Percentiles rank a stretch among this genome's conserved stretches.
Conservation (phyloP, 2,797 vertebrate genomes). For the Megaceryle alcyon region DNA sequence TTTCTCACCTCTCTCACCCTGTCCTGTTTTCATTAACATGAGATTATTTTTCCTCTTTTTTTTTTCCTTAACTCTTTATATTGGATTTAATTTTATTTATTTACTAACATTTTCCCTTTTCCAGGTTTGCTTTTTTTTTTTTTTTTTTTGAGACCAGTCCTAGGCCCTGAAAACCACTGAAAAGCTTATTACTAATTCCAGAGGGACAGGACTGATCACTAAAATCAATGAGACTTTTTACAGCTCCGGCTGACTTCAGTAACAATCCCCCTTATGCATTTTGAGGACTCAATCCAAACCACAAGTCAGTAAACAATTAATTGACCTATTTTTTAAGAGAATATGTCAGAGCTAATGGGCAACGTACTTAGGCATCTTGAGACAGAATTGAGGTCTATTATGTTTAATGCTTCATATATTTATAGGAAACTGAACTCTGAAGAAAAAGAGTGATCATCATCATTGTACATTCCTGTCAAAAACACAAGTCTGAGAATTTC, state of each 20-base stretch:
- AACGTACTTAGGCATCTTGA: conserved; percentile 45
- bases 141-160: not conserved
- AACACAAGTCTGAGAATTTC: conserved; percentile 35
- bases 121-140: not conserved
- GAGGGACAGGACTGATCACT: not conserved
- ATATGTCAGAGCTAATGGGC: not conserved
- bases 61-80: not conserved
- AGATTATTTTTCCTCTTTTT: not conserved
- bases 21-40: not conserved
- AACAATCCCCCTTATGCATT: not conserved
- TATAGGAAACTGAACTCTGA: conserved; percentile 46
- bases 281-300: not conserved
- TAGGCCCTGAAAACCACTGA: not conserved
- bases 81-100: not conserved
- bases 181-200: not conserved
- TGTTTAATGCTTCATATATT: conserved; percentile 54
- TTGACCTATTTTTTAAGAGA: conserved; percentile 1
- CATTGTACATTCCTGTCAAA: conserved; percentile 38
- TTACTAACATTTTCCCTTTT: not conserved
- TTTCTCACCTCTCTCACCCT: not conserved
- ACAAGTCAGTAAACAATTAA: conserved; percentile 36
- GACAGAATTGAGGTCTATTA: conserved; percentile 37
- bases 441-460: conserved; percentile 12
- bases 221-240: not conserved
- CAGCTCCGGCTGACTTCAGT: not conserved